phyloP scores from a whole-genome alignment of 1,140 invertebrate species.

The Danaus plexippus region DNA sequence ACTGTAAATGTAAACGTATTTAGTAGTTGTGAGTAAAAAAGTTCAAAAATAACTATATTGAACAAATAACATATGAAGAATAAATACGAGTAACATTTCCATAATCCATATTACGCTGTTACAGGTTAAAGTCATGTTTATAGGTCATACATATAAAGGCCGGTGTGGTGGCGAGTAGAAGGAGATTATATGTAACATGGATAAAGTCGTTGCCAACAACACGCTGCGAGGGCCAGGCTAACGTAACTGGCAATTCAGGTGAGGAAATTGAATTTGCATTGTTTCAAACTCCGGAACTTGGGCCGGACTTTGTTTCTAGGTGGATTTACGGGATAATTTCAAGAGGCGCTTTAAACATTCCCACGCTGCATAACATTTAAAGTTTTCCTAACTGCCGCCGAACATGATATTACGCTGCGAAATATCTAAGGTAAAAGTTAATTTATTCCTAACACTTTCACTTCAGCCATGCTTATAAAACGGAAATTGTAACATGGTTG shows the following conservation, averaged over 20 bases:
- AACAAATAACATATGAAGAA: too few relatives aligned
- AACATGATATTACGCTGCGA: background rate
- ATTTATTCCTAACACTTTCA: too few relatives aligned
- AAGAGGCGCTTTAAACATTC: conserved; percentile 21
- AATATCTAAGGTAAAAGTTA: too few relatives aligned
- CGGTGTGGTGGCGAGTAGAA: conserved; percentile 7
- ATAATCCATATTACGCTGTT: too few relatives aligned
- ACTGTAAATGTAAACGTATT: too few relatives aligned
- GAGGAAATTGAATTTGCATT: conserved; percentile 43
- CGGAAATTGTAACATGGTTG: too few relatives aligned
- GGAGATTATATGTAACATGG: conserved; percentile 16
- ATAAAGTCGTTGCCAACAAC: conserved; percentile 4
- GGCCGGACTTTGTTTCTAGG: conserved; percentile 29
- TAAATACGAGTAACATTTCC: too few relatives aligned
- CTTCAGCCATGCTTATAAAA: too few relatives aligned
- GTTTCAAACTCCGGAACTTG: conserved; percentile 35
- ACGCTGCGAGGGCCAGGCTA: conserved; percentile 11
- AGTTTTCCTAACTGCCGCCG: conserved; percentile 9
- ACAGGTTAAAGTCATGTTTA: too few relatives aligned
- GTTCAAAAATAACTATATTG: too few relatives aligned
- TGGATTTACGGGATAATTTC: conserved; percentile 33
- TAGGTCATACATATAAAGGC: too few relatives aligned
- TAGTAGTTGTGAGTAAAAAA: too few relatives aligned
- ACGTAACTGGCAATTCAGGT: conserved; percentile 33
- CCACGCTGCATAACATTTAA: conserved; percentile 21